Percentiles rank a stretch among this genome's conserved stretches.
phyloP scores from a whole-genome alignment of 2,113 vertebrate species.

The Dasyprocta punctata region DNA sequence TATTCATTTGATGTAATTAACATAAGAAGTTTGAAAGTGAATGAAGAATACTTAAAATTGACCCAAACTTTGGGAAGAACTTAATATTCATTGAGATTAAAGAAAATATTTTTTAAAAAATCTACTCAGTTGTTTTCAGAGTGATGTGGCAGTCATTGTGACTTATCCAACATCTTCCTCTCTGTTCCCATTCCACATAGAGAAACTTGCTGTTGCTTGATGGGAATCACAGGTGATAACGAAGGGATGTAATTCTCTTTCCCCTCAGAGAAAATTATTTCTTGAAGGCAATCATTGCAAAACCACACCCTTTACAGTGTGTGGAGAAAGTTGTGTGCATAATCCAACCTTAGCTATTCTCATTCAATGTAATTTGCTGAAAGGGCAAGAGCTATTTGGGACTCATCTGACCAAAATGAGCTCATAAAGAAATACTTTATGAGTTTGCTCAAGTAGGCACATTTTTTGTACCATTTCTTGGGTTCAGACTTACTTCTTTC shows the following conservation, averaged over 20 bases:
- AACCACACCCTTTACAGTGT: not conserved
- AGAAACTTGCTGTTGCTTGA: not conserved
- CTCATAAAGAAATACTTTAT: not conserved
- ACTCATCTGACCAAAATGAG: not conserved
- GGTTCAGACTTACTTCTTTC: not conserved
- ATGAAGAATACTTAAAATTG: not conserved
- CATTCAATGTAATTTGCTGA: not conserved
- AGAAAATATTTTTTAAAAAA: not conserved
- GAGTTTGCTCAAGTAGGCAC: not conserved
- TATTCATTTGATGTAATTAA: not conserved
- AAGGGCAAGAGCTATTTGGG: not conserved
- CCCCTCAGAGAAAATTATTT: not conserved
- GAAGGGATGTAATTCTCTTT: not conserved
- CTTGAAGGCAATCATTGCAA: not conserved
- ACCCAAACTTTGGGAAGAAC: not conserved
- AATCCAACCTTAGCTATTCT: not conserved
- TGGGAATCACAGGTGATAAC: not conserved
- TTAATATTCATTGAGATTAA: not conserved
- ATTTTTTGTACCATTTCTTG: not conserved
- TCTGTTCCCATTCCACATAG: not conserved
- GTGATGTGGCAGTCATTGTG: rapidly evolving
- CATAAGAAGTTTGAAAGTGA: not conserved
- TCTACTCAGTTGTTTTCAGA: not conserved
- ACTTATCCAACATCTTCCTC: not conserved
- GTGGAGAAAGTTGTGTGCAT: not conserved